These are phyloP conservation scores for Philopotamus ludificatus DNA, from an alignment of 1,140 invertebrate species.

Conservation along the genomic window DNA sequence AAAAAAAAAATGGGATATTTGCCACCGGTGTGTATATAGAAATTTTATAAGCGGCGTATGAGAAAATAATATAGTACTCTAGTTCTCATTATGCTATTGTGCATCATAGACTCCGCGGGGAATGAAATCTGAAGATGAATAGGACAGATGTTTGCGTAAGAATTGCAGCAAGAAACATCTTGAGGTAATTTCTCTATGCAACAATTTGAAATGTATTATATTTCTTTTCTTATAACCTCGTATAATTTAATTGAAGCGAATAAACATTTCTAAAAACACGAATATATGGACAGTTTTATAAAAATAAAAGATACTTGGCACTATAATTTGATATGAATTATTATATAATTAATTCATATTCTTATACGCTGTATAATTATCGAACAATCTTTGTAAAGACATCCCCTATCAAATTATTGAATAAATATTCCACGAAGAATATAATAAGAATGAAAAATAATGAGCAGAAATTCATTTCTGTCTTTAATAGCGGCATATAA, in stretches of 20 bases:
- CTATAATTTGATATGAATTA: background rate
- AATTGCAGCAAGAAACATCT: constrained; percentile 13
- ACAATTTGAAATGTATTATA: background rate
- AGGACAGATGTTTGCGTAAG: constrained; percentile 19
- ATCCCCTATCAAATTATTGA: background rate
- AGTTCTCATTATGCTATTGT: constrained; percentile 9
- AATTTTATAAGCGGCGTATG: constrained; percentile 9
- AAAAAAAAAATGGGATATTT: background rate
- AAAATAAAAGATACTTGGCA: background rate
- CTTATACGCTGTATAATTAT: background rate
- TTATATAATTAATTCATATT: background rate
- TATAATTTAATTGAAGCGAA: background rate
- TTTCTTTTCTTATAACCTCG: background rate
- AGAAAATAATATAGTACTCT: constrained; percentile 1
- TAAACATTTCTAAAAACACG: no score
- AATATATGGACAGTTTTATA: background rate
- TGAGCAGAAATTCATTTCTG: background rate
- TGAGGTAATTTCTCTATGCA: constrained; percentile 11
- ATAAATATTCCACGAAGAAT: background rate
- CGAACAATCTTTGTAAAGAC: background rate
- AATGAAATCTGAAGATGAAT: background rate
- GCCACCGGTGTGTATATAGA: background rate
- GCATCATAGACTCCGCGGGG: background rate
- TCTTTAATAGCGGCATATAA: no score
- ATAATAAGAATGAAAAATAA: background rate